Evolutionary conservation across 23 tunicate species (phyloP).

Genomic region (Trididemnum miniatum): DNA sequence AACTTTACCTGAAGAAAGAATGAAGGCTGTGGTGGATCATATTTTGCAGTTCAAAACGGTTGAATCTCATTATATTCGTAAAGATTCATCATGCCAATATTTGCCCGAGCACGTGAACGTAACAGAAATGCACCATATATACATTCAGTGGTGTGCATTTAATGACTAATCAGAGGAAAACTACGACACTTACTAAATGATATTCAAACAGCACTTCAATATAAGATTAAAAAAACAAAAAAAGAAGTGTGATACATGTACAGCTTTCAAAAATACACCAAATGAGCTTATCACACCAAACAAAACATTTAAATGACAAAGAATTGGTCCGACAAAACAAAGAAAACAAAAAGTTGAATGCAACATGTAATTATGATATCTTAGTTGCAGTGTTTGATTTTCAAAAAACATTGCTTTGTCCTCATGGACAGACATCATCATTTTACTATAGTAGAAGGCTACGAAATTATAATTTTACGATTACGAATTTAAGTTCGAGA

Average conservation of each 20-base stretch:
- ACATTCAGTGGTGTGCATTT: background rate
- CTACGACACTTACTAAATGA: constrained; percentile 4
- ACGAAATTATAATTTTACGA: constrained; percentile 12
- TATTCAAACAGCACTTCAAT: background rate
- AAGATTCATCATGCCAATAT: background rate
- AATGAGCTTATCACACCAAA: no score
- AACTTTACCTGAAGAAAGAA: background rate
- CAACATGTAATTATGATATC: no score
- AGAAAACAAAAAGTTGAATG: no score
- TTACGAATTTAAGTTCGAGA: constrained; percentile 15
- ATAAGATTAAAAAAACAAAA: background rate
- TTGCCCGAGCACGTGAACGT: background rate
- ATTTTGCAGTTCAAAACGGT: background rate
- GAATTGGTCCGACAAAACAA: background rate
- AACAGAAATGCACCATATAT: background rate
- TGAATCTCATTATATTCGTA: background rate
- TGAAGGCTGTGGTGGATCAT: background rate
- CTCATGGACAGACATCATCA: background rate
- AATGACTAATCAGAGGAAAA: no score
- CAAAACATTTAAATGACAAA: no score
- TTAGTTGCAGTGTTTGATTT: background rate
- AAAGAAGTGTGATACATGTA: background rate
- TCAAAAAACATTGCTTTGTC: constrained; percentile 6
- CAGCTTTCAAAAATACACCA: background rate
- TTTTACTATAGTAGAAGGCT: background rate